Evolutionary conservation across 1,140 invertebrate genomes (phyloP), one percentile per base, ranked within the genome.

Genomic region (Anagrus nilaparvatae): DNA sequence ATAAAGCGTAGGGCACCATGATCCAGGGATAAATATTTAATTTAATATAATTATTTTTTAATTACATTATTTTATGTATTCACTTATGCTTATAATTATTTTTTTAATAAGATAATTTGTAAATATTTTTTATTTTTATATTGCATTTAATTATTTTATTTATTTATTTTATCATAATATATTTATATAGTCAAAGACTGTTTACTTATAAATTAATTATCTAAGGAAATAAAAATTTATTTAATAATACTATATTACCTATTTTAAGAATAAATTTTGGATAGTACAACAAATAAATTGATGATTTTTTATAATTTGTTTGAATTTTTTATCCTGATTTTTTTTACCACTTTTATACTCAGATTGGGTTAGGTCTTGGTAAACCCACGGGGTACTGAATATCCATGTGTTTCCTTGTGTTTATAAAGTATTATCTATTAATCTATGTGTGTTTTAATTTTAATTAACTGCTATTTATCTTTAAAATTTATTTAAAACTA

Each of bases 1-100:
- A 81, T 96, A 52, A 88, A 91, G 60, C 72, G 88, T 49, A 73
- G 89, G 52, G 84, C 83, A 18, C 75, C 76, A n/a, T 79, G 70
- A 70, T 25, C 24, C 5, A 25, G 24, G 24, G 24, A 25, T 12
- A 25, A 25, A 25, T 12, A 12, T 25, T 25, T 25, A 7, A 5
- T 25, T 25, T 25, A 25, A 12, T 25, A 12, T 7, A 25, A 25
- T 25, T 25, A 7, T 25, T 25, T 7, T 25, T 25, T 25, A 25
- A 25, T 25, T 7, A 30, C 12, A 27, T 27, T 27, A 27, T 27
- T 8, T 12, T 27, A 27, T 27, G 24, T 6, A 27, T 8, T 27
- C 12, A 6, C 12, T 7, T n/a, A 30, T n/a, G 10, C 5, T 7
- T 30, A 14, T 30, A 5, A 30, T 10, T 30, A 7, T 10, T 30